phyloP scores from a whole-genome alignment of 2,113 vertebrate genomes.

The Leptobrachium leishanense region DNA sequence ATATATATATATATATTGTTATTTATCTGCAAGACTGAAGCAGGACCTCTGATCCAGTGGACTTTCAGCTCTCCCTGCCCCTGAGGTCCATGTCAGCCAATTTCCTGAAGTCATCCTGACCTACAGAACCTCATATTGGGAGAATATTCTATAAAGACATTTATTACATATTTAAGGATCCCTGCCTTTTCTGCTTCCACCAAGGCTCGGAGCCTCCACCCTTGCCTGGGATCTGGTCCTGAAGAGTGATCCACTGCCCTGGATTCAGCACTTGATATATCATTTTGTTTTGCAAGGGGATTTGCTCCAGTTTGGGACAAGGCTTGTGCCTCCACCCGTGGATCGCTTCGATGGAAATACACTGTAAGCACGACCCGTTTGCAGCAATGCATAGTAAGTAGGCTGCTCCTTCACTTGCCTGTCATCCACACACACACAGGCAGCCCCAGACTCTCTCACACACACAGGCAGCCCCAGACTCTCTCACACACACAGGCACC shows the following conservation, averaged over 20 bases:
- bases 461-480: too few species aligned
- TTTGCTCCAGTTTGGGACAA: constrained; percentile 20
- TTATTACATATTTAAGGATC: too few species aligned
- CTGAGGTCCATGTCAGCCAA: too few species aligned
- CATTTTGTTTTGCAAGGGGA: constrained; percentile 4
- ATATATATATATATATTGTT: too few species aligned
- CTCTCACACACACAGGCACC: too few species aligned
- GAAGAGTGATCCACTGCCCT: background rate
- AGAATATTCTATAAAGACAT: too few species aligned
- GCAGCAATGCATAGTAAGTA: constrained; percentile 99
- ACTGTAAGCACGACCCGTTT: constrained; percentile 99
- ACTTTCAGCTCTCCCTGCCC: too few species aligned
- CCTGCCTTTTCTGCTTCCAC: background rate
- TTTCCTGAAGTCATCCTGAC: too few species aligned
- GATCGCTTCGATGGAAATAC: constrained; percentile 90
- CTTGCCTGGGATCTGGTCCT: constrained; percentile 15
- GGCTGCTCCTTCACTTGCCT: constrained; percentile 65
- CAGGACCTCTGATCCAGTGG: too few species aligned
- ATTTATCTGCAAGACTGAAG: too few species aligned
- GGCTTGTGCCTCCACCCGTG: constrained; percentile 42
- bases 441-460: too few species aligned
- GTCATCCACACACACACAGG: background rate
- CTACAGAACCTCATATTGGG: too few species aligned
- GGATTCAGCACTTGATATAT: constrained; percentile 14
- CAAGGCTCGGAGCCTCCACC: background rate